Percentiles rank a stretch among this genome's conserved stretches.
Conservation (phyloP, 2,888 invertebrate genomes). For the Empis stercorea region DNA sequence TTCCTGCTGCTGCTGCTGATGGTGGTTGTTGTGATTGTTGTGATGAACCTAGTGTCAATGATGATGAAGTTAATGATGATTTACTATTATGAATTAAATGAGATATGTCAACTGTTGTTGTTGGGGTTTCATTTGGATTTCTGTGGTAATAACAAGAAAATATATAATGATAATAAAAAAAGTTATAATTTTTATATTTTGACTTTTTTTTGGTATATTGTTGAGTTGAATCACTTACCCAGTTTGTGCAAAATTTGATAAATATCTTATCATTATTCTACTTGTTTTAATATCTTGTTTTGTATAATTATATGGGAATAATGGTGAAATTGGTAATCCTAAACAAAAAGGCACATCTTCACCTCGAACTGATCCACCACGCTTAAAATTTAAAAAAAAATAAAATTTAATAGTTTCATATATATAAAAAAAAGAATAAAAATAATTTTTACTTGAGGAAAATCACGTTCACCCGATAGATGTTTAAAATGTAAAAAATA, state of each 20-base stretch:
- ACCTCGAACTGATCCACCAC: conserved; percentile 69
- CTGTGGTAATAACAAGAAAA: background rate
- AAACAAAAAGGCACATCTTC: conserved; percentile 78
- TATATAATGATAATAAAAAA: background rate
- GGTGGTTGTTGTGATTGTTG: background rate
- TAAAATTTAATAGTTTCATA: too few relatives aligned
- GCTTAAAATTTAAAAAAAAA: conserved; percentile 35
- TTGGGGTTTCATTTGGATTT: conserved; percentile 20
- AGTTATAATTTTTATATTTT: background rate
- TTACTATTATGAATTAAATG: conserved; percentile 11
- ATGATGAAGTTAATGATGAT: conserved; percentile 8
- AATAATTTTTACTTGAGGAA: conserved; percentile 48
- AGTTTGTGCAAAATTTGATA: conserved; percentile 75
- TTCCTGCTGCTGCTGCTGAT: background rate
- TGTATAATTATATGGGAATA: conserved; percentile 66
- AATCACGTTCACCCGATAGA: conserved; percentile 68
- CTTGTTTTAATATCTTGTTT: conserved; percentile 64
- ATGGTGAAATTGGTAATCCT: conserved; percentile 59
- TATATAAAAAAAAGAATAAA: too few relatives aligned
- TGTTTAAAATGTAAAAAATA: conserved; percentile 83
- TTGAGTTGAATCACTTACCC: conserved; percentile 48
- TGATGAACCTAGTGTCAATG: conserved; percentile 3
- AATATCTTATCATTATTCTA: conserved; percentile 65
- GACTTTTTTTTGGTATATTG: background rate
- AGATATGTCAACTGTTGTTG: conserved; percentile 20